Evolutionary conservation across 2,113 vertebrate species (phyloP), one percentile per base, ranked within the genome.

Genomic region (Nansenia antarctica): DNA sequence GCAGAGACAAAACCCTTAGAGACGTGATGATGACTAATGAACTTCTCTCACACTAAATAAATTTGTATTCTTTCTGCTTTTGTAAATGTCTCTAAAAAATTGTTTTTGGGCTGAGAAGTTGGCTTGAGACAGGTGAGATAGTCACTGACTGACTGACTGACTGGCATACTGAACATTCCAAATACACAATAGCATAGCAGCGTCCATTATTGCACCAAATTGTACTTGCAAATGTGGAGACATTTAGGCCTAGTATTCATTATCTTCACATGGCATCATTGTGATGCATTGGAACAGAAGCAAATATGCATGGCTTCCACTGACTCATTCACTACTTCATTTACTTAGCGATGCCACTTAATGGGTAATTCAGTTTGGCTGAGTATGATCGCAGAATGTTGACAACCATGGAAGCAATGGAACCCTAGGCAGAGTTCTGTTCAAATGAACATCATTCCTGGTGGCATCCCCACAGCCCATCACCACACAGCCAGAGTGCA

Each of bases 1-100:
- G 65, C 74, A 31, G 65, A 64, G 47, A 67, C 22, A 5, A 82
- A 73, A 73, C 72, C n/a, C 65, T 57, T 74, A 35, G 81, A 69
- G 75, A 86, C 72, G 67, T 81, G 70, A 79, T 81, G 70, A 79
- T 78, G 69, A 86, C 79, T 83, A 83, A 87, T 75, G 68, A 86
- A 70, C 74, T 77, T 83, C 74, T 81, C 77, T 82, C 68, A 81
- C 55, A 77, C 86, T 80, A 87, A 93, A 93, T 93, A 92, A 92
- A 93, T 78, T 82, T 80, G 30, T 69, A 58, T 76, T 82, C 81
- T 85, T 74, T 77, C 72, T 82, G 78, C 81, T 84, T 83, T 81
- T 70, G 75, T 53, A 73, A 55, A 69, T 5, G 53, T 53, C n/a
- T 49, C 45, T 8, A 49, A 15, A 5, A 5, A 5, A 20, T 20